phyloP scores from a whole-genome alignment of 2,113 vertebrate genomes.

The Protobothrops mucrosquamatus region DNA sequence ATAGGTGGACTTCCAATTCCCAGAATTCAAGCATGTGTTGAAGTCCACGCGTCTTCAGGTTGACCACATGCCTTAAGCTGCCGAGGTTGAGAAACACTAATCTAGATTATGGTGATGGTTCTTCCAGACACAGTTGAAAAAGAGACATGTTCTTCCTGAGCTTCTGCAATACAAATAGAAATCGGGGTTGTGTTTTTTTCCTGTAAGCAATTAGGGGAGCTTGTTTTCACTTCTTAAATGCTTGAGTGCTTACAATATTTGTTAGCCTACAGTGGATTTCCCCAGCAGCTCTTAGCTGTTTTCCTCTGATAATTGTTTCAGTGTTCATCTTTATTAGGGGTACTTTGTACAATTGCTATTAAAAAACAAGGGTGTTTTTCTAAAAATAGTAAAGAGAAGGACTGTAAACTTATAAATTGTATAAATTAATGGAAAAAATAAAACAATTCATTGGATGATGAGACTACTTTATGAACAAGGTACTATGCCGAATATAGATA shows the following conservation, averaged over 20 bases:
- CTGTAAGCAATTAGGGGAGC: not conserved
- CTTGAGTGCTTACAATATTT: not conserved
- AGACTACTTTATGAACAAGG: not conserved
- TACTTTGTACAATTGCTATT: not conserved
- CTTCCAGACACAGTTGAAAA: not conserved
- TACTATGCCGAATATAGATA: not conserved
- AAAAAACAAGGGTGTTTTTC: not conserved
- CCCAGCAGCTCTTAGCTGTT: not conserved
- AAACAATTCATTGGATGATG: not conserved
- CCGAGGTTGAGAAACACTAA: not conserved
- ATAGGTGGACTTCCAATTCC: not conserved
- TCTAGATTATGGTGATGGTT: not conserved
- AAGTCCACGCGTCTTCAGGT: not conserved
- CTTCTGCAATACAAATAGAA: not conserved
- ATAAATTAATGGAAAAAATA: not conserved
- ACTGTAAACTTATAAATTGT: not conserved
- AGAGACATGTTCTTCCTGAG: not conserved
- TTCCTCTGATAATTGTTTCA: not conserved
- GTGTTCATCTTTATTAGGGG: not conserved
- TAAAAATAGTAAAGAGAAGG: not conserved
- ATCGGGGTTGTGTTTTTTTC: not conserved
- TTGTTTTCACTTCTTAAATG: not conserved
- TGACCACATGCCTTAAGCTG: not conserved
- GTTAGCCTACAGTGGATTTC: not conserved
- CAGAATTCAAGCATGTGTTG: not conserved